phyloP scores from a whole-genome alignment of 2,113 vertebrate genomes.

The Nothoprocta pentlandii region DNA sequence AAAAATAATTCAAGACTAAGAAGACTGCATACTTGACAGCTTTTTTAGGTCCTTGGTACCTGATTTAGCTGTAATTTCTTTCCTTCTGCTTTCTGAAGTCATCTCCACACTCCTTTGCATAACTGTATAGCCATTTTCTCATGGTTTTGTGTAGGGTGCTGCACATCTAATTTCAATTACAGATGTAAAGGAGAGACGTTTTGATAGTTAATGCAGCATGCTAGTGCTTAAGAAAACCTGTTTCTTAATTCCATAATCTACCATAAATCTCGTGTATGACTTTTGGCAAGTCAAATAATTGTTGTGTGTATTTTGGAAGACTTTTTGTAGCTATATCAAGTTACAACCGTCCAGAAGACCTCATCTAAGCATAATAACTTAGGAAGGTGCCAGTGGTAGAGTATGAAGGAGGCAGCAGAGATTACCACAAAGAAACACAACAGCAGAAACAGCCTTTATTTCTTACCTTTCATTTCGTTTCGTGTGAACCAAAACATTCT shows the following conservation, averaged over 20 bases:
- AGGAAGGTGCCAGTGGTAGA: neutral
- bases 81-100: neutral
- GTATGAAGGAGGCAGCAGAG: neutral
- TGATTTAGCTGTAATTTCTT: neutral
- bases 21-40: neutral
- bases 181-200: neutral
- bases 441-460: neutral
- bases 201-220: neutral
- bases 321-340: neutral
- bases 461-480: neutral
- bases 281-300: neutral
- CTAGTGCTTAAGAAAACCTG: neutral
- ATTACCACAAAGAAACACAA: accelerated
- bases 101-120: neutral
- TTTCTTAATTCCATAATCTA: neutral
- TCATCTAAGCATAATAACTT: neutral
- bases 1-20: neutral
- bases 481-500: neutral
- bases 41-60: neutral
- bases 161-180: neutral
- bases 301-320: neutral
- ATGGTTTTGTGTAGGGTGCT: neutral
- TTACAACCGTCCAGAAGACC: neutral
- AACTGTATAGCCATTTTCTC: neutral
- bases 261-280: neutral